A percentile compares a stretch with the other conserved stretches of the same genome.
These are phyloP conservation scores for Ellobius talpinus DNA, from an alignment of 2,113 vertebrate species.

Conservation along the genomic window DNA sequence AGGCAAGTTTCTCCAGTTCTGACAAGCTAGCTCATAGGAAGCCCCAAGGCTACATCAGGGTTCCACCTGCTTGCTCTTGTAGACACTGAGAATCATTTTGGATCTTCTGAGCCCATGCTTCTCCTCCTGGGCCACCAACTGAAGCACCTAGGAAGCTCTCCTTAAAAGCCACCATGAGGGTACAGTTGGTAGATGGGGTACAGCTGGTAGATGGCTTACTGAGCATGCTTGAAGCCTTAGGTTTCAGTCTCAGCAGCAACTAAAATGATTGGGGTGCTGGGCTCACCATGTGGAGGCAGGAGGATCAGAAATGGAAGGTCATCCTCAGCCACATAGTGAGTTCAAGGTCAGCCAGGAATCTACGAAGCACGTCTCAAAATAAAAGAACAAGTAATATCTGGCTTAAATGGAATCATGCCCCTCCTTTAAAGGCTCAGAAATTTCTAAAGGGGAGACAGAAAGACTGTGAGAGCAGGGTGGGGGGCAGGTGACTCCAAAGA, in stretches of 20 bases:
- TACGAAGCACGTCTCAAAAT: background rate
- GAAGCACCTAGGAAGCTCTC: background rate
- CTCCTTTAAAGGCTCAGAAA: background rate
- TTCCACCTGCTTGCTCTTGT: background rate
- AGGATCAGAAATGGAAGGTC: background rate
- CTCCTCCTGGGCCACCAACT: background rate
- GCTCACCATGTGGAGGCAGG: background rate
- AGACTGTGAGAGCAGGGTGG: background rate
- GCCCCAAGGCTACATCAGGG: background rate
- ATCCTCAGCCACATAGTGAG: background rate
- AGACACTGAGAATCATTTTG: background rate
- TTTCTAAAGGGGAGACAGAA: background rate
- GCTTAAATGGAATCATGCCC: background rate
- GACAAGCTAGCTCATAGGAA: background rate
- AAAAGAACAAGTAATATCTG: background rate
- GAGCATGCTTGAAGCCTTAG: background rate
- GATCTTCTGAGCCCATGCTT: background rate
- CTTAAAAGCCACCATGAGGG: background rate
- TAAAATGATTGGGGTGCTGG: background rate
- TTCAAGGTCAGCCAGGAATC: background rate
- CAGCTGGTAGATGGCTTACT: background rate
- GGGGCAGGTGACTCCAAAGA: background rate
- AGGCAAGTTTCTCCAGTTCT: background rate
- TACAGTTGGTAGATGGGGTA: background rate
- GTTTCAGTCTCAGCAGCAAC: background rate